Evolutionary conservation across 2,113 vertebrate species (phyloP), one percentile per base, ranked within the genome.

Genomic region (Gorsachius goisagi): DNA sequence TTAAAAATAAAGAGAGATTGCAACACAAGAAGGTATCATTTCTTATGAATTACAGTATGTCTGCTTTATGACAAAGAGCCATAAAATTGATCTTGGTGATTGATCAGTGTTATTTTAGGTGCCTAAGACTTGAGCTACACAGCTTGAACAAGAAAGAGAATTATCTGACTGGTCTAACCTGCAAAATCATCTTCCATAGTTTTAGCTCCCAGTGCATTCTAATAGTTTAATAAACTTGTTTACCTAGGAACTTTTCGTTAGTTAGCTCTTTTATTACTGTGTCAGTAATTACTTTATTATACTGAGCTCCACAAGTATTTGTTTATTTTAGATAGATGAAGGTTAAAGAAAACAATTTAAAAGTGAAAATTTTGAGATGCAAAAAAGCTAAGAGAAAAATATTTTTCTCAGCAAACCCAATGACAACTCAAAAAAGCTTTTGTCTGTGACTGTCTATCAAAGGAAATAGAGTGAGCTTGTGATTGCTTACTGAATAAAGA

Each of bases 91-190:
- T 75, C 72, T 80, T 85, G 68, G 33, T 93, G 72, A 80, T 83
- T 86, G 59, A 88, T 85, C 59, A 88, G 18, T 88, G 72, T 33
- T 91, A 80, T 88, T 92, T 93, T 82, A 94, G 28, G 35, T 90
- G 44, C 32, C 75, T 93, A 59, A 74, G 13, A 56, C 20, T 85
- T 85, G 56, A 82, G 60, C 10, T 60, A 14, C 16, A 78, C 23
- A 75, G 14, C 26, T 52, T 69, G 45, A 92, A 47, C 30, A 87
- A 85, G 71, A 72, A 72, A 75, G 79, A 87, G 6, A 68, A 78
- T 68, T 75, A 49, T 71, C 60, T 89, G 74, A 55, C 41, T 52
- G 13, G 22, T 67, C 35, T 67, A 53, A 18, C 6, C 35, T 52
- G 15, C 62, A 90, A 88, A 86, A 74, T 63, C 5, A 20, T 63